Base-by-base conservation (phyloP, 2,113 vertebrate species). In the Ptilorrhoa leucosticta region DNA sequence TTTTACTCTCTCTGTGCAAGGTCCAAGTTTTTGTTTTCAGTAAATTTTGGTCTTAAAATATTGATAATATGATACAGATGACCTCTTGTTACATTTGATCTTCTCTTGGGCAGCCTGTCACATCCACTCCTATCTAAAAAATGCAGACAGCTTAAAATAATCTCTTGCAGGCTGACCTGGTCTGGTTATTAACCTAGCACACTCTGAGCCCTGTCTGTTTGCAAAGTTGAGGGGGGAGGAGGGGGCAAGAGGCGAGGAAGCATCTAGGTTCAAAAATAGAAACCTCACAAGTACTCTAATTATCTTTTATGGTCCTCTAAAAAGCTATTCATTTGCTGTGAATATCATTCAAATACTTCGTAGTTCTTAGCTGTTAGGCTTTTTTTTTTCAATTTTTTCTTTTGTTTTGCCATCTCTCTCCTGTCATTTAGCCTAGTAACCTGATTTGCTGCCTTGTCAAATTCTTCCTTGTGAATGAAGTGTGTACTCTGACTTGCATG, bases 141-240 rank as follows among this genome's bases (percentile, higher is more conserved):
- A 91, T 91, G 72, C 77, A 93, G 94, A 75, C 94, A 95, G 91
- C 82, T 93, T 93, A 84, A 96, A 95, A 96, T 93, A 95, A 94
- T 86, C 85, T 95, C 60, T 88, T 64, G 30, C 75, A 83, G 70
- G 48, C 83, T 96, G 93, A 96, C 91, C 48, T 81, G 93, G 71
- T 88, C 72, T 72, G 61, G 68, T 82, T 89, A 90, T 93, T 95
- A 93, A 71, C 72, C 48, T 40, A 31, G 63, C 79, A 78, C 70
- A 83, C 89, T 92, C 83, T 66, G 58, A 90, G 79, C 35, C 71
- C 35, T 79, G 28, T 79, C 89, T 61, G 1, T 92, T 89, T 73
- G 54, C 57, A 42, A 45, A 80, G 61, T 13, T 40, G 37, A 26
- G 13, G 18, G 45, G 17, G 18, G 40, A 42, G 33, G 22, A 44